These are phyloP conservation scores for Tetragnatha montana DNA, from an alignment of 2,888 invertebrate genomes.

Conservation along the genomic window DNA sequence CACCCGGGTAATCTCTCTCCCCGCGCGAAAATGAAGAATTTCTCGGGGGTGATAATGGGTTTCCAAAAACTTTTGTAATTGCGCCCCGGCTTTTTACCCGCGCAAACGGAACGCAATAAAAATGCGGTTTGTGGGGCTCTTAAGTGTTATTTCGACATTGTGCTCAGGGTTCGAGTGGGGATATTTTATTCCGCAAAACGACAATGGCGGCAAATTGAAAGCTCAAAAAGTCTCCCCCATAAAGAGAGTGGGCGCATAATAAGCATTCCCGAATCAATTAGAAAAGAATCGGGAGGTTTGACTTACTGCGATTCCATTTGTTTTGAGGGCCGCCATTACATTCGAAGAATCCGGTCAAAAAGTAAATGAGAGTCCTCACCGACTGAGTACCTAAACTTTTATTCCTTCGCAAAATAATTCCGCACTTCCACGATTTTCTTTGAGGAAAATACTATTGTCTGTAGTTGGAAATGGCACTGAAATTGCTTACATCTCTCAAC, in stretches of 20 bases:
- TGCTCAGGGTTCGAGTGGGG: neutral
- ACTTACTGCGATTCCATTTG: neutral
- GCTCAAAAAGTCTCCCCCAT: neutral
- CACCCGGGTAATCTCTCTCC: neutral
- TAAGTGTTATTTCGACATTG: constrained; percentile 35
- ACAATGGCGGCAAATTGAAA: neutral
- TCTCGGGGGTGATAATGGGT: constrained; percentile 57
- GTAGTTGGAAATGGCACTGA: no score
- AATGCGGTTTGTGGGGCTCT: constrained; percentile 38
- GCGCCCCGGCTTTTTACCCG: constrained; percentile 40
- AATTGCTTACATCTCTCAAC: no score
- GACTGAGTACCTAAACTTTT: neutral
- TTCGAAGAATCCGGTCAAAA: neutral
- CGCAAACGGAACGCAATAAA: constrained; percentile 43
- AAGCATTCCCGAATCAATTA: neutral
- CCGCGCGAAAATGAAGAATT: constrained; percentile 56
- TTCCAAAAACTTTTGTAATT: constrained; percentile 67
- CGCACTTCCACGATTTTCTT: no score
- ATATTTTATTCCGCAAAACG: neutral
- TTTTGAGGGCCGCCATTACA: neutral
- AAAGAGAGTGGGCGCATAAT: neutral
- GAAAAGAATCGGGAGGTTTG: neutral
- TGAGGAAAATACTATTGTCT: no score
- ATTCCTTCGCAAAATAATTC: neutral
- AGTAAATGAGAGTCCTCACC: neutral